Evolutionary conservation across 1,140 invertebrate species (phyloP), one percentile per base, ranked within the genome.

Genomic region (Drosophila gunungcola): DNA sequence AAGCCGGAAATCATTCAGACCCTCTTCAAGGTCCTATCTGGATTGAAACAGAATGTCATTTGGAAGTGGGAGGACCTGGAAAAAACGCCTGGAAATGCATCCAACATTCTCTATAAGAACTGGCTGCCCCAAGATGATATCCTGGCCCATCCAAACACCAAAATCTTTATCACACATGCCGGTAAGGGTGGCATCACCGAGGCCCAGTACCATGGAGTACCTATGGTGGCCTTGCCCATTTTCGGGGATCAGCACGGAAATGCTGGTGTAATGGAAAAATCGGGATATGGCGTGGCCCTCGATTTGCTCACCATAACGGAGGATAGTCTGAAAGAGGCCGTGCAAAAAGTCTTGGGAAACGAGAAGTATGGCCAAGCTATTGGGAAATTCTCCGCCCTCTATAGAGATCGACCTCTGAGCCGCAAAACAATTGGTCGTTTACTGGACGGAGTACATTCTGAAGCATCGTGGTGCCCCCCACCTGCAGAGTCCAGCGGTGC

Each of bases 111-210:
- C 45, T 91, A 95, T 3, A 93, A 92, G 46, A 94, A 94, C 56
- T 96, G 96, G 96, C 76, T 96, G 3, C 96, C 96, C 0, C 96
- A 97, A 80, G 95, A 94, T 60, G 95, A 96, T 72, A 93, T 96
- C 73, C 86, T 92, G 5, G 96, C 94, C 42, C 96, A 96, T 92
- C 93, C 93, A 3, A 96, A 96, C 60, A 91, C 95, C 1, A 94
- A 94, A 75, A 93, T 94, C 0, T 96, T 97, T 73, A 95, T 97
- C 27, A 95, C 95, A 0, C 95, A 97, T 76, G 95, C 95, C 11
- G 96, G 96, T 16, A 91, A 95, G 46, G 93, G 95, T 27, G 95
- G 96, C 51, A 93, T 95, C 7, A 94, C 95, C 60, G 96, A 97
- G 92, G 94, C 96, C 1, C 88, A 96, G 3, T 95, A 95, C 91